These are phyloP conservation scores for Glaucopsyche alexis DNA, from an alignment of 2,888 invertebrate species.

Conservation along the genomic window DNA sequence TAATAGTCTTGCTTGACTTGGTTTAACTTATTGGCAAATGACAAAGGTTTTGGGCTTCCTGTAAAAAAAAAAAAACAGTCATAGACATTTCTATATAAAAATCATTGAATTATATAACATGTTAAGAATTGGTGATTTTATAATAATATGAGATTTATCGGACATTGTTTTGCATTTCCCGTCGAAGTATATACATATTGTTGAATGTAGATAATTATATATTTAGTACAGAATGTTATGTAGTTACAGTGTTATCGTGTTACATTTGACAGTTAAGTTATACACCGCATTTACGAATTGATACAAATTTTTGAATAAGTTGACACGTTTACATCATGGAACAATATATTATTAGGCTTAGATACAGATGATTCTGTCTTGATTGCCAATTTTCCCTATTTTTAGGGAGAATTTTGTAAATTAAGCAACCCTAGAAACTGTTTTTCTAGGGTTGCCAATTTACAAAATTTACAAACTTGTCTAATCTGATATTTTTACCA, in stretches of 20 bases:
- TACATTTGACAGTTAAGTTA: constrained; percentile 1
- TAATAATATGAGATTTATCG: constrained; percentile 19
- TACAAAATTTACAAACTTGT: neutral
- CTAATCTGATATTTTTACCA: neutral
- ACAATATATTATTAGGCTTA: neutral
- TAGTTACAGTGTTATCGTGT: constrained; percentile 20
- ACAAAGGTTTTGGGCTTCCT: constrained; percentile 6
- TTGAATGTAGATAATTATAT: constrained; percentile 53
- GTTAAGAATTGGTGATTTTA: constrained; percentile 19
- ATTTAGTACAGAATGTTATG: constrained; percentile 54
- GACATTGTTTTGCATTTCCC: constrained; percentile 35
- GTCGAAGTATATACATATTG: constrained; percentile 49
- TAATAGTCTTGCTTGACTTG: too few species aligned
- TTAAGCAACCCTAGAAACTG: neutral
- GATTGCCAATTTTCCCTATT: neutral
- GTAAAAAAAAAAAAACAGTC: neutral
- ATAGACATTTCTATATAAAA: constrained; percentile 18
- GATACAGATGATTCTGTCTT: neutral
- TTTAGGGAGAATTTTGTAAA: neutral
- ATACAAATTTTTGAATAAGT: neutral
- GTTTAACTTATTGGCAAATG: neutral
- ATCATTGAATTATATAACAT: constrained; percentile 6
- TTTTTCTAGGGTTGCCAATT: too few species aligned
- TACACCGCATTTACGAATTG: constrained; percentile 20
- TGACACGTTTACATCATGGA: constrained; percentile 13